Base-by-base conservation (phyloP, 1,140 invertebrate genomes). In the Planococcus citri region DNA sequence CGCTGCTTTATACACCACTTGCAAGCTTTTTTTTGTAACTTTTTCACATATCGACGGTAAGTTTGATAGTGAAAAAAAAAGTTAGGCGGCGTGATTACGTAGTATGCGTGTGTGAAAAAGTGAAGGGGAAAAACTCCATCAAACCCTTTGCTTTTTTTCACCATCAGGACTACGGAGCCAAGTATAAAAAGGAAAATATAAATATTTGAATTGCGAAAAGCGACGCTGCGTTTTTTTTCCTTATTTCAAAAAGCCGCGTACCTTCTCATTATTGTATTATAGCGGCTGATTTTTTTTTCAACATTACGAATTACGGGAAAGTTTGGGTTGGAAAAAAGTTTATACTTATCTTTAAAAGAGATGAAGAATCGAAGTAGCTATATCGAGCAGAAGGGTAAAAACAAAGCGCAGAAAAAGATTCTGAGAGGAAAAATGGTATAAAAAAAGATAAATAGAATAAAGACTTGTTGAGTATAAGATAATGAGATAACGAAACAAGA, bases 401-500 rank as follows among this genome's bases (percentile, higher is more conserved):
- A 51, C 4, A 20, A 14, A 20, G 10, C 6, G 17, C 6, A 51
- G 17, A 51, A 51, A 51, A 51, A 51, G n/a, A 17, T 17, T 51
- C 41, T 20, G 6, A 3, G 12, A 20, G 17, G 17, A 51, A 17
- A 20, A 20, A 9, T 3, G 14, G 33, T 37, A 37, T 37, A 60
- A 60, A 22, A 64, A 21, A 25, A 64, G 25, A 27, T 64, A 64
- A 64, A 64, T 64, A 64, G 60, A 64, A 64, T 64, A 64, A 64
- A 64, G 25, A 64, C 60, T 64, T 64, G 60, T 64, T 64, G 60
- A 64, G 60, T 64, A n/a, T n/a, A 64, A 10, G 25, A 64, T 64
- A 64, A 64, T 64, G 60, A 64, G 60, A 64, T 64, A 64, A 64
- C 60, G 60, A 64, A 64, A 64, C 60, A 64, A 24, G 60, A 64